phyloP scores from a whole-genome alignment of 2,113 vertebrate genomes.

The Tychaedon coryphoeus region DNA sequence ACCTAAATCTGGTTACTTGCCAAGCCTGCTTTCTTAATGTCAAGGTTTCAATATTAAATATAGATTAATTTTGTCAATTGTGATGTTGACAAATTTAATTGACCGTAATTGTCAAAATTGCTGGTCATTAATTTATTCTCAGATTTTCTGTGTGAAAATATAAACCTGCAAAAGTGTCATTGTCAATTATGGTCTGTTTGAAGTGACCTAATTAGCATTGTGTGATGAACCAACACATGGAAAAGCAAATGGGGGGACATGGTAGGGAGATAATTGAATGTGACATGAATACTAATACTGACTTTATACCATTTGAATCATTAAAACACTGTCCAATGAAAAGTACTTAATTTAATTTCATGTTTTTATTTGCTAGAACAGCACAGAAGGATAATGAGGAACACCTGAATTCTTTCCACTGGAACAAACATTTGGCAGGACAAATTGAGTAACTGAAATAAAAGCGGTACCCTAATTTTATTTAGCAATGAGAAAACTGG shows the following conservation, averaged over 20 bases:
- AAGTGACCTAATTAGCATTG: conserved; percentile 86
- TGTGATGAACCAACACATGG: conserved; percentile 76
- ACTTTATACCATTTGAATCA: conserved; percentile 63
- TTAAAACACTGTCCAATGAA: conserved; percentile 32
- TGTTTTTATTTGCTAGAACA: background rate
- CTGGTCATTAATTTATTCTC: conserved; percentile 84
- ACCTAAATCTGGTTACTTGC: background rate
- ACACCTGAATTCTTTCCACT: background rate
- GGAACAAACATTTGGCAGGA: background rate
- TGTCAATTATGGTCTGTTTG: conserved; percentile 78
- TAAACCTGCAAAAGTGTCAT: conserved; percentile 79
- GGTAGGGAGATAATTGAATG: conserved; percentile 74
- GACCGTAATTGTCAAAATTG: conserved; percentile 83
- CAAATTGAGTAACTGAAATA: background rate
- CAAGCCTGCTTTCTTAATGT: conserved; percentile 18
- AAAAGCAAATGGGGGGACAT: conserved; percentile 72
- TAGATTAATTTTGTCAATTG: conserved; percentile 62
- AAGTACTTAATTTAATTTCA: conserved; percentile 15
- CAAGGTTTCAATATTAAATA: conserved; percentile 60
- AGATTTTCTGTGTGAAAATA: conserved; percentile 77
- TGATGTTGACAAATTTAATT: conserved; percentile 80
- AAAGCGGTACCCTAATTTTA: background rate
- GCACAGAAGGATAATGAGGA: background rate
- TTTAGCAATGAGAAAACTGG: background rate
- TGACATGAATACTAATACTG: conserved; percentile 82